Percentiles rank a stretch among this genome's conserved stretches.
Evolutionary conservation across 2,888 invertebrate genomes (phyloP).

Genomic region (Selenia dentaria): DNA sequence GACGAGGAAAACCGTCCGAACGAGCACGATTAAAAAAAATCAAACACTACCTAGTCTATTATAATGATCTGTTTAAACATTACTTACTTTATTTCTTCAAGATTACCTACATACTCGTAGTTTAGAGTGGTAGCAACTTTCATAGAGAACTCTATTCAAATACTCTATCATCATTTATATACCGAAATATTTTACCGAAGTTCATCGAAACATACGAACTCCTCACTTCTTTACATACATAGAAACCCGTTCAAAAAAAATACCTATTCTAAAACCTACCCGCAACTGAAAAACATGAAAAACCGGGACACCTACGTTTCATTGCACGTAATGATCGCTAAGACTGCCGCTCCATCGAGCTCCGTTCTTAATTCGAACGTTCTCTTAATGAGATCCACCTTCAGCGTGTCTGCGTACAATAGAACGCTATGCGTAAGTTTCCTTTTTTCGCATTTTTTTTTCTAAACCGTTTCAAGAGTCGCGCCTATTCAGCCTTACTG

Average conservation of each 20-base stretch:
- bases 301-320: constrained; percentile 49
- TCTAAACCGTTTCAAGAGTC: constrained; percentile 67
- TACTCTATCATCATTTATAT: not conserved
- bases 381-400: constrained; percentile 81
- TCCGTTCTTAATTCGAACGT: constrained; percentile 75
- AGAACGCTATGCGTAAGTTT: constrained; percentile 73
- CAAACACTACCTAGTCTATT: too few relatives aligned
- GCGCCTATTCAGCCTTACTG: constrained; percentile 65
- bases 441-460: constrained; percentile 57
- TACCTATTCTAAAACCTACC: not conserved
- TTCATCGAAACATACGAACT: not conserved
- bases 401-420: constrained; percentile 75
- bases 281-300: constrained; percentile 30
- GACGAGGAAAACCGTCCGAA: too few relatives aligned
- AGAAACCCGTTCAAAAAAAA: constrained; percentile 16
- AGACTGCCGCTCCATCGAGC: constrained; percentile 77
- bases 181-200: too few relatives aligned
- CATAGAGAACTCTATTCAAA: too few relatives aligned
- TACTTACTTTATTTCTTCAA: too few relatives aligned
- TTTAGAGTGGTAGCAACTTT: too few relatives aligned
- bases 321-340: constrained; percentile 78
- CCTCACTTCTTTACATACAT: not conserved
- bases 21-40: too few relatives aligned
- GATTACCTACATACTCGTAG: too few relatives aligned
- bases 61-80: too few relatives aligned